phyloP scores from a whole-genome alignment of 2,113 vertebrate genomes.

The Megaceryle maxima region DNA sequence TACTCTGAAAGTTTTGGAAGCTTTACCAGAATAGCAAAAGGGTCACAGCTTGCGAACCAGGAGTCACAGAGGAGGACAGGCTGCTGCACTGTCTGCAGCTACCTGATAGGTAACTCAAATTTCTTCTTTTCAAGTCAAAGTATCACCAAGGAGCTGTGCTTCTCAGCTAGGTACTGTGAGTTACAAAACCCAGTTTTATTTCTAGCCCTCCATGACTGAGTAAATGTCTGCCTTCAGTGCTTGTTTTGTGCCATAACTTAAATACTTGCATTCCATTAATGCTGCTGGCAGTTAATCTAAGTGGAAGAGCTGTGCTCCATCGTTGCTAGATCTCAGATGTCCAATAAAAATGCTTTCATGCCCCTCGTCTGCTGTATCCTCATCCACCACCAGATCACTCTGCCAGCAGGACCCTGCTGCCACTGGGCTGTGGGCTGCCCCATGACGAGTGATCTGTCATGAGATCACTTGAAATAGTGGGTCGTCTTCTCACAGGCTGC shows the following conservation, averaged over 20 bases:
- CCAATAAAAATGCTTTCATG: neutral
- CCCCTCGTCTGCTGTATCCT: neutral
- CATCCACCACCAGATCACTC: neutral
- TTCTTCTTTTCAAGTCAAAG: neutral
- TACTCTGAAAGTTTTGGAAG: neutral
- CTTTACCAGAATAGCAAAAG: neutral
- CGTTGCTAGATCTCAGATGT: neutral
- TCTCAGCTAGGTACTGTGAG: neutral
- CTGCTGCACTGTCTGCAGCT: neutral
- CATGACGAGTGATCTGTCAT: rapidly evolving
- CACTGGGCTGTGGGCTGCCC: neutral
- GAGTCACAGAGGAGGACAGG: neutral
- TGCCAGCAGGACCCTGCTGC: neutral
- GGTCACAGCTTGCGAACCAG: neutral
- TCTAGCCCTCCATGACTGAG: neutral
- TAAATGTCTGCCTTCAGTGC: neutral
- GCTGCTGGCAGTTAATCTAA: neutral
- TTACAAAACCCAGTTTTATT: neutral
- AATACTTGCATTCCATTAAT: neutral
- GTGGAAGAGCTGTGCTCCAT: neutral
- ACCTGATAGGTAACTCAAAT: neutral
- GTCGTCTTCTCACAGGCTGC: rapidly evolving
- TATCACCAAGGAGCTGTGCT: neutral
- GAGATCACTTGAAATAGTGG: neutral
- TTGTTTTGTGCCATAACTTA: neutral